Evolutionary conservation across 2,888 invertebrate genomes (phyloP).

Genomic region (Callosobruchus maculatus): DNA sequence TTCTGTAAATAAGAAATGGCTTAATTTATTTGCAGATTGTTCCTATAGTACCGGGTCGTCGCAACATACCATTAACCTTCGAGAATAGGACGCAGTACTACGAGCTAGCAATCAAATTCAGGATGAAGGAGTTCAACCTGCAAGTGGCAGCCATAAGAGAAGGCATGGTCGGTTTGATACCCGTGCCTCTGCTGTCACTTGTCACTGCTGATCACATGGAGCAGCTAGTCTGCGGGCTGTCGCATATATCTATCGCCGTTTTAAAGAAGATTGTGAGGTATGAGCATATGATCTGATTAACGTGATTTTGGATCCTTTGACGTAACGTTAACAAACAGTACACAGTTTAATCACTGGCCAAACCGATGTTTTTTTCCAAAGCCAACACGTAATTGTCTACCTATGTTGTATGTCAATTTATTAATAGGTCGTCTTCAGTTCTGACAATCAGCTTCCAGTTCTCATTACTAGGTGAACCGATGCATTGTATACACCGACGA

Average conservation of each 20-base stretch:
- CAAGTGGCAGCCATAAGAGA: conserved; percentile 60
- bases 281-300: too few species aligned
- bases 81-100: conserved; percentile 59
- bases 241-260: conserved; percentile 57
- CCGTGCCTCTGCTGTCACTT: conserved; percentile 59
- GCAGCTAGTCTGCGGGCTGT: conserved; percentile 61
- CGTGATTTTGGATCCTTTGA: too few species aligned
- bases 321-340: too few species aligned
- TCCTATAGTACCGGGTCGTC: conserved; percentile 60
- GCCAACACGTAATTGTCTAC: too few species aligned
- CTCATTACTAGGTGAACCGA: too few species aligned
- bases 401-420: too few species aligned
- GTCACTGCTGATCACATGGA: conserved; percentile 59
- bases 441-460: too few species aligned
- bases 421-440: too few species aligned
- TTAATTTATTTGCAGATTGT: conserved; percentile 45
- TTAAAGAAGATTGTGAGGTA: conserved; percentile 62
- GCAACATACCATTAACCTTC: conserved; percentile 57
- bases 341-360: too few species aligned
- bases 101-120: conserved; percentile 56
- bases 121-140: conserved; percentile 60
- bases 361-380: too few species aligned
- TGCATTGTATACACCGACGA: too few species aligned
- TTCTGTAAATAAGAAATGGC: not conserved
- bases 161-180: conserved; percentile 63